phyloP scores from a whole-genome alignment of 1,140 invertebrate genomes.

The Polypedilum vanderplanki region DNA sequence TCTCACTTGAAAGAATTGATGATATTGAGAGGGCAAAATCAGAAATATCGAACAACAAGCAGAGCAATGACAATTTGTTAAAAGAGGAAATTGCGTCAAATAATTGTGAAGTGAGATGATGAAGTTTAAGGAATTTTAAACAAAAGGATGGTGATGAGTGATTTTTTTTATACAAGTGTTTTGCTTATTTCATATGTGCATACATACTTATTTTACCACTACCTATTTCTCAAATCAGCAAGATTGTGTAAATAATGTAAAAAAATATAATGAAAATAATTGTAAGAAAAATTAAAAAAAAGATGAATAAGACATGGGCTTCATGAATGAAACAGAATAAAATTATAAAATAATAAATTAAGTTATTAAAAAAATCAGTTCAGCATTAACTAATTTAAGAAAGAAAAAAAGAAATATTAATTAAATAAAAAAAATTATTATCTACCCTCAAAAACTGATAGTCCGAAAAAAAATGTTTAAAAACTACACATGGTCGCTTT shows the following conservation, averaged over 20 bases:
- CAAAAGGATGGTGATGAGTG: neutral
- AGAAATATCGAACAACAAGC: neutral
- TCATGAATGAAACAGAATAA: neutral
- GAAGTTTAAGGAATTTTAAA: neutral
- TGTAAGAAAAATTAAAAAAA: neutral
- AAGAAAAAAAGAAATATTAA: neutral
- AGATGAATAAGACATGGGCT: neutral
- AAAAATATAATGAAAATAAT: neutral
- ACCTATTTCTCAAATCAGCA: neutral
- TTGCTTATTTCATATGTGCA: neutral
- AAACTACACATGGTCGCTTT: neutral
- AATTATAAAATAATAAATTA: neutral
- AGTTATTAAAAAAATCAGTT: conserved; percentile 19
- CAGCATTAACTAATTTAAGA: conserved; percentile 19
- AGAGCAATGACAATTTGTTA: neutral
- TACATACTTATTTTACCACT: neutral
- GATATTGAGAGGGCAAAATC: conserved; percentile 21
- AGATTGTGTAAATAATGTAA: neutral
- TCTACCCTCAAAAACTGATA: neutral
- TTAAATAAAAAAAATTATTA: neutral
- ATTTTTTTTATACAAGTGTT: neutral
- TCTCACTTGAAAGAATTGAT: neutral
- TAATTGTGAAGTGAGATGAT: conserved; percentile 21
- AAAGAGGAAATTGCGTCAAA: neutral
- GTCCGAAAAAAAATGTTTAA: neutral